A percentile compares a stretch with the other conserved stretches of the same genome.
Conservation (phyloP, 2,888 invertebrate species). For the Cecidostiba fungosa region DNA sequence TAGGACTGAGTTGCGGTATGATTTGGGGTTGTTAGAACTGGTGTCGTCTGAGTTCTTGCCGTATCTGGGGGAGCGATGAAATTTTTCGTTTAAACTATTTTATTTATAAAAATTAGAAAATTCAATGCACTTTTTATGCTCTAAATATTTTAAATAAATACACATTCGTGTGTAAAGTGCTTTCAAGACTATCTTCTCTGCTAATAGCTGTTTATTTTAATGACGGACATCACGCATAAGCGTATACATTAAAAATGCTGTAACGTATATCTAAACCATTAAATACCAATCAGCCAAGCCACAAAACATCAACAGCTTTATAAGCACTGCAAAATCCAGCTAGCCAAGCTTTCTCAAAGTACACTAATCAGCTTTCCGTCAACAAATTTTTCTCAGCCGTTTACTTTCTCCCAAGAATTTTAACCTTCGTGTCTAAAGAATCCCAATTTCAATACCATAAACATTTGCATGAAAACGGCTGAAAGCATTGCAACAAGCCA, state of each 20-base stretch:
- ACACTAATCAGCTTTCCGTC: conserved; percentile 43
- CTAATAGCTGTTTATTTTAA: neutral
- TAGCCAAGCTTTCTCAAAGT: conserved; percentile 32
- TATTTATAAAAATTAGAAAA: neutral
- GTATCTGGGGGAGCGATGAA: conserved; percentile 69
- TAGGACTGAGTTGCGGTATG: conserved; percentile 72
- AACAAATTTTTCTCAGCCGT: conserved; percentile 31
- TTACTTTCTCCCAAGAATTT: conserved; percentile 52
- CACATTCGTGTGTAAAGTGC: too few species aligned
- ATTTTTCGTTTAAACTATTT: too few species aligned
- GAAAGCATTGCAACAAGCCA: conserved; percentile 7
- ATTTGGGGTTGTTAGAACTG: conserved; percentile 70
- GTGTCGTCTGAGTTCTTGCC: conserved; percentile 73
- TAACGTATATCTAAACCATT: too few species aligned
- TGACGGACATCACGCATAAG: too few species aligned
- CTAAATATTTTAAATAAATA: too few species aligned
- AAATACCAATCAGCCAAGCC: too few species aligned
- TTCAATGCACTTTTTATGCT: too few species aligned
- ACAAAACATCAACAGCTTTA: too few species aligned
- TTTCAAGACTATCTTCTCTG: too few species aligned
- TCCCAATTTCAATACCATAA: neutral
- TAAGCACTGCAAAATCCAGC: neutral
- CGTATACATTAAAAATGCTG: too few species aligned
- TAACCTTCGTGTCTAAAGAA: conserved; percentile 17
- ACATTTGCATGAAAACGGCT: conserved; percentile 33